These are phyloP conservation scores for Macrotus californicus DNA, from an alignment of 2,113 vertebrate genomes.

Conservation along the genomic window DNA sequence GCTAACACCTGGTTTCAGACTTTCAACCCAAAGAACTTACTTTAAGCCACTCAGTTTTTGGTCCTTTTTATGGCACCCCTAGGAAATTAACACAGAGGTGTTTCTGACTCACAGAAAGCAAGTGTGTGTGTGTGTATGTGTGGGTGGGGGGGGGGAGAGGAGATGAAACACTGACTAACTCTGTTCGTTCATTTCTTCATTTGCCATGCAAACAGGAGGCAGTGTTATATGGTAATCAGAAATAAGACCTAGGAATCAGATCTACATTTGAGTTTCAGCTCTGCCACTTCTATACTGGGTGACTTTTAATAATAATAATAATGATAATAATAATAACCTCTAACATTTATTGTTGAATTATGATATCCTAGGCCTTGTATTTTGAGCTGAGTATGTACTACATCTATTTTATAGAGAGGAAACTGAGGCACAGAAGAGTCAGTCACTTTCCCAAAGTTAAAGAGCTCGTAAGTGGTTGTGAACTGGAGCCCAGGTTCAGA, in stretches of 20 bases:
- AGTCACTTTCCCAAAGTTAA: not conserved
- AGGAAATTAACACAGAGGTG: not conserved
- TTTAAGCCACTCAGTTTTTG: not conserved
- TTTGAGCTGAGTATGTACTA: too few species aligned
- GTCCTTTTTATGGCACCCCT: not conserved
- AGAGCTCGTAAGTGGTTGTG: not conserved
- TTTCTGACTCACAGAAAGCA: not conserved
- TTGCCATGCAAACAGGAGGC: not conserved
- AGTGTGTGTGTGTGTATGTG: accelerated
- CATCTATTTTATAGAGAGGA: too few species aligned
- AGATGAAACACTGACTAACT: not conserved
- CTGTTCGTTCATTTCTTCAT: not conserved
- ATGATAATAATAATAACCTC: not conserved
- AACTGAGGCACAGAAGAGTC: not conserved
- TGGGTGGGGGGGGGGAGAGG: too few species aligned
- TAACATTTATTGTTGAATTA: not conserved
- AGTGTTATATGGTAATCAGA: not conserved
- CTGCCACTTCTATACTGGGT: not conserved
- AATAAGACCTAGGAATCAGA: not conserved
- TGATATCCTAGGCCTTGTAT: not conserved
- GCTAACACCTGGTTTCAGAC: not conserved
- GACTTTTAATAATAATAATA: not conserved
- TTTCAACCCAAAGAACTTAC: not conserved
- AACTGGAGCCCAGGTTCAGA: not conserved
- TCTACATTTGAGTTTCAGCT: not conserved